A percentile compares a stretch with the other conserved stretches of the same genome.
Evolutionary conservation across 2,797 vertebrate genomes (phyloP).

Genomic region (Danio jaintianensis): DNA sequence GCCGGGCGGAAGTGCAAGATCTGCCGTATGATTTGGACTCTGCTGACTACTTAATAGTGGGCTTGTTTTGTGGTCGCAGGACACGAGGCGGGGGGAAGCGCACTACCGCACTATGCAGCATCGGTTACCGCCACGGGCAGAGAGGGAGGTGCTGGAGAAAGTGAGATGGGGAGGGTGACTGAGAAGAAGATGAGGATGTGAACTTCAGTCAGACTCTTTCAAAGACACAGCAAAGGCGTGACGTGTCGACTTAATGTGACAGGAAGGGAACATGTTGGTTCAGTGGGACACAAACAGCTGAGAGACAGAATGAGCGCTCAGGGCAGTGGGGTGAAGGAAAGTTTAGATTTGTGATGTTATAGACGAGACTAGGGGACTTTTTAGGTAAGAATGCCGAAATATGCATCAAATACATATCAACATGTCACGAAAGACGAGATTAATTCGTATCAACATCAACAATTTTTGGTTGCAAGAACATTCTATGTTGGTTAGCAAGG

Average conservation of each 20-base stretch:
- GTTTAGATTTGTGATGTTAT: no score
- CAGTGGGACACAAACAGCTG: background rate
- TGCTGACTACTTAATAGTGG: background rate
- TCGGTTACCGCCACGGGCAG: constrained; percentile 15
- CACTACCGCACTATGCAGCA: constrained; percentile 18
- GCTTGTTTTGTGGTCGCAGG: constrained; percentile 9
- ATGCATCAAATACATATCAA: background rate
- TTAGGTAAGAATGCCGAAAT: background rate
- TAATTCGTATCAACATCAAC: background rate
- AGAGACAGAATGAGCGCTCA: background rate
- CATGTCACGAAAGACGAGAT: background rate
- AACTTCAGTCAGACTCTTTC: constrained; percentile 1
- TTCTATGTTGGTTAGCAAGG: no score
- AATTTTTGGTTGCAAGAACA: no score
- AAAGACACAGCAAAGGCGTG: background rate
- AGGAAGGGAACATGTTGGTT: constrained; percentile 8
- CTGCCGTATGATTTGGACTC: constrained; percentile 13
- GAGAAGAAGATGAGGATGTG: constrained; percentile 9
- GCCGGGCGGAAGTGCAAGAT: background rate
- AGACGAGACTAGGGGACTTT: background rate
- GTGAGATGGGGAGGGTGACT: background rate
- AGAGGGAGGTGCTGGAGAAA: constrained; percentile 12
- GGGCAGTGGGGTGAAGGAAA: background rate
- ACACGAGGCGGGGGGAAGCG: background rate
- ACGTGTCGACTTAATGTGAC: constrained; percentile 24